Evolutionary conservation across 2,888 invertebrate species (phyloP), one percentile per base, ranked within the genome.

Genomic region (Trimorus sp.): DNA sequence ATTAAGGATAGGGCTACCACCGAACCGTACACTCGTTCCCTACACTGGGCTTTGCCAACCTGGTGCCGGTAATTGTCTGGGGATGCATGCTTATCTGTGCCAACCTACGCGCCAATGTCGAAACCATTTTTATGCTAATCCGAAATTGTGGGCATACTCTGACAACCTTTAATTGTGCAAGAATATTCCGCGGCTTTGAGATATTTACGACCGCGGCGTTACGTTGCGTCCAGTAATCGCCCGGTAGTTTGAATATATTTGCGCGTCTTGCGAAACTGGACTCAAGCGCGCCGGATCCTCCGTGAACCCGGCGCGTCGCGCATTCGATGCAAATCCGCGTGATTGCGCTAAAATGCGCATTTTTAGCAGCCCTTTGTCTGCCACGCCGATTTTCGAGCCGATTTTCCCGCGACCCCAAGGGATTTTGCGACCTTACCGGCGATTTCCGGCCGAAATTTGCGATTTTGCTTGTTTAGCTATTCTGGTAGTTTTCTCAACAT

Each of bases 121-220:
- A 66, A 78, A 71, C 48, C 66, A 71, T 78, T 78, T 78, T 78
- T 78, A 71, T 71, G 73, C 69, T 74, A 68, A 69, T 79, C 58
- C 58, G 1, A 62, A 79, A 74, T 69, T 74, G 79, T 74, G 69
- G 51, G 37, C 69, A 74, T 74, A 63, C 63, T 74, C 79, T 74
- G 74, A 63, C 79, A 74, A 74, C 79, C 79, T 75, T 75, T 80
- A 75, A 80, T 80, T 80, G 80, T 54, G 65, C 54, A 62, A 60
- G 37, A 51, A 65, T 70, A 65, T 80, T 75, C 70, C 26, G 36
- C 45, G 59, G 65, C 62, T 59, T 36, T 56, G 36, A 62, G 62
- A 79, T 60, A 73, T 79, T 73, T 79, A 79, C 45, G 79, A 73
- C 16, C 68, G 62, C 60, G 42, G 38, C 15, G 66, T 78, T 78